These are phyloP conservation scores for Drosophila heteroneura DNA, from an alignment of 2,888 invertebrate genomes.

Conservation along the genomic window DNA sequence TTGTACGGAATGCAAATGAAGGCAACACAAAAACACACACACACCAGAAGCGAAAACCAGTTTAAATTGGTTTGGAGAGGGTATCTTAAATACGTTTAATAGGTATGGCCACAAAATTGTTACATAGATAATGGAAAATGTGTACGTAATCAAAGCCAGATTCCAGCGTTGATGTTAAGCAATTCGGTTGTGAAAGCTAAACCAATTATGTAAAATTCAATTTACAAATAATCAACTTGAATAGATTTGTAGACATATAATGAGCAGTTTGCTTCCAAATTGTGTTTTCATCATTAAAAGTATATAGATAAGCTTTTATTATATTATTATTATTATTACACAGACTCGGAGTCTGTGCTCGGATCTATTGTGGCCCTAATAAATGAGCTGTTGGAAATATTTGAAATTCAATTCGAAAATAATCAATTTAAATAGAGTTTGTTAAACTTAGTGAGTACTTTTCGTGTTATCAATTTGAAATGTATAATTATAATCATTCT, in stretches of 20 bases:
- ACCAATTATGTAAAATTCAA: neutral
- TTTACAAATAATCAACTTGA: neutral
- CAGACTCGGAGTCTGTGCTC: neutral
- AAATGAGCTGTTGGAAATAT: neutral
- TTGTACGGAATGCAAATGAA: conserved; percentile 24
- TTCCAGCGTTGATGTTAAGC: neutral
- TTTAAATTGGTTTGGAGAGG: conserved; percentile 23
- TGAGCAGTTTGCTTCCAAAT: neutral
- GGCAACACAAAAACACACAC: neutral
- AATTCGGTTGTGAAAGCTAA: neutral
- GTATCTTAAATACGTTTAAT: neutral
- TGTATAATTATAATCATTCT: neutral
- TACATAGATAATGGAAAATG: neutral
- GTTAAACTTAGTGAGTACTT: neutral
- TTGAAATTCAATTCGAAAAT: neutral
- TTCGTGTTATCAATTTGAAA: neutral
- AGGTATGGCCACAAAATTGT: neutral
- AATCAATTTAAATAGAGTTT: neutral
- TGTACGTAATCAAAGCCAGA: neutral
- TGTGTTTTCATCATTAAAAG: neutral
- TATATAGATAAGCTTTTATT: neutral
- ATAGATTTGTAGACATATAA: neutral
- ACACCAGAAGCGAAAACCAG: conserved; percentile 13
- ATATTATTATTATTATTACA: neutral
- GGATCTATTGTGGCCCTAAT: neutral